phyloP scores from a whole-genome alignment of 2,797 vertebrate species.

The Balearica regulorum region DNA sequence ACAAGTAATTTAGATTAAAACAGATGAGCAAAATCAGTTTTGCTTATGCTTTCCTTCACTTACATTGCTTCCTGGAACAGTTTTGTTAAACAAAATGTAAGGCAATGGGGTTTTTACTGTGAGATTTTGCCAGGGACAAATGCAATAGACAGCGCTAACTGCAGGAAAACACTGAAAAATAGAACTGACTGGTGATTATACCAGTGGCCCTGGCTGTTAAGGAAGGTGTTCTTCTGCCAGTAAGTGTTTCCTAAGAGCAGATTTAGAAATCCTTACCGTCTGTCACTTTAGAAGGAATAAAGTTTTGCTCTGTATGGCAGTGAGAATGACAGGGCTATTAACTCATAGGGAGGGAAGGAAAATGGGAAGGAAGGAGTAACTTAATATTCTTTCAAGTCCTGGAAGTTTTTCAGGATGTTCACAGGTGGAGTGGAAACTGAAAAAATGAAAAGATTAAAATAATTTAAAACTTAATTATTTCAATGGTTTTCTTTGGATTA shows the following conservation, averaged over 20 bases:
- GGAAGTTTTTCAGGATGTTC: background rate
- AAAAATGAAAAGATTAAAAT: background rate
- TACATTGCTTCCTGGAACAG: background rate
- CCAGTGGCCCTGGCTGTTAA: background rate
- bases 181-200: background rate
- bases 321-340: background rate
- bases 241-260: background rate
- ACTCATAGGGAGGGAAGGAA: background rate
- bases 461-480: background rate
- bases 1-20: background rate
- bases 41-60: background rate
- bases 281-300: background rate
- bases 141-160: background rate
- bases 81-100: background rate
- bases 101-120: background rate
- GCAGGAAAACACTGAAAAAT: background rate
- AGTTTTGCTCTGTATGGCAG: background rate
- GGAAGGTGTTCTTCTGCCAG: background rate
- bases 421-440: background rate
- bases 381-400: background rate
- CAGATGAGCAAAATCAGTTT: background rate
- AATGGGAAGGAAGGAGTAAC: background rate
- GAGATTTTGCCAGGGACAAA: background rate
- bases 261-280: background rate
- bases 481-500: background rate